Base-by-base conservation (phyloP, 2,888 invertebrate species). In the Torymus texanus region DNA sequence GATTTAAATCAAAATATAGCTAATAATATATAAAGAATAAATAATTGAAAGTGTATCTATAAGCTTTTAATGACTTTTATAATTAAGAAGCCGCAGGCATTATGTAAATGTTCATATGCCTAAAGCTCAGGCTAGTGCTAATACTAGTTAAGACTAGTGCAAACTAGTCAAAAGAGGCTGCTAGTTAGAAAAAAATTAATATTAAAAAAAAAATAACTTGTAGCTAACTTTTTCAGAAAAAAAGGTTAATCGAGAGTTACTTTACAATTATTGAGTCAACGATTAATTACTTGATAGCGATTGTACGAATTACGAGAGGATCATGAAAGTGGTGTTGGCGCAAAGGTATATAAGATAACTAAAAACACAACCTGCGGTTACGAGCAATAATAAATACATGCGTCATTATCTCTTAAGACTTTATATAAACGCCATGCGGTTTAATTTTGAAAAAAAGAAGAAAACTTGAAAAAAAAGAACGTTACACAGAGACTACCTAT, bases 121-220 rank as follows among this genome's bases (percentile, higher is more conserved):
- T 87, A 87, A 87, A 85, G 87, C 87, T 90, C 88, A 87, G 86
- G 85, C 87, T 88, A 88, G 87, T 86, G 88, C 85, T 87, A 85
- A 86, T 83, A 85, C 87, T 88, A 87, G 86, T 85, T 83, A 80
- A 81, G 85, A 86, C 88, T 88, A 87, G 88, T 87, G 87, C 86
- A 82, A 84, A 86, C 88, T 88, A 89, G 87, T 88, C 87, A 86
- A 84, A 84, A 84, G 86, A 88, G 87, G 88, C 88, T 88, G 87
- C 88, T 89, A 88, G 87, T 86, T 88, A 88, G 87, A 87, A 81
- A 86, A 84, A 84, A 85, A 84, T 79, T 86, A 83, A 84, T 85
- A 70, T 72, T 68, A 62, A 63, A 67, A 72, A 72, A 61, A 41
- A 50, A 68, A 62, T 66, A 70, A 77, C 51, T 68, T 53, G 58